phyloP scores from a whole-genome alignment of 2,888 invertebrate species.

The Aphidoletes aphidimyza region DNA sequence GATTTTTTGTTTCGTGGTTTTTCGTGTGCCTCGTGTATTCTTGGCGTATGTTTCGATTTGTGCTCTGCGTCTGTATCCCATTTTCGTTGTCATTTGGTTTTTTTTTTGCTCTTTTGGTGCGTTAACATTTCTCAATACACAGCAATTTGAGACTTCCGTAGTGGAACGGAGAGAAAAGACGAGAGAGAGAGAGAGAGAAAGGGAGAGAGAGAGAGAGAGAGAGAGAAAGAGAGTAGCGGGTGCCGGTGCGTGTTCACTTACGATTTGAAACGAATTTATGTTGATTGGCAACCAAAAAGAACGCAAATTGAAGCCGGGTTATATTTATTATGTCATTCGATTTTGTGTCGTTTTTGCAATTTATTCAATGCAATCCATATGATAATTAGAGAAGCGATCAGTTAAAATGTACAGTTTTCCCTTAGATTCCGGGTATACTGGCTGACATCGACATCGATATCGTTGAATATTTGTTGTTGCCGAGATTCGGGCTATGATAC shows the following conservation, averaged over 20 bases:
- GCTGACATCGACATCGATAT: too few species aligned
- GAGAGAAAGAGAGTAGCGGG: slow-evolving; percentile 8
- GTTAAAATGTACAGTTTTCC: too few species aligned
- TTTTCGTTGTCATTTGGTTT: not conserved
- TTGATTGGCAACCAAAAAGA: slow-evolving; percentile 33
- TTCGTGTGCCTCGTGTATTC: not conserved
- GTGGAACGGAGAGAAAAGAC: too few species aligned
- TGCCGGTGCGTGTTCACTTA: not conserved
- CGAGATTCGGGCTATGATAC: not conserved
- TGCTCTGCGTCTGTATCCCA: not conserved
- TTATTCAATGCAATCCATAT: slow-evolving; percentile 46
- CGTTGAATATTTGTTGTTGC: too few species aligned
- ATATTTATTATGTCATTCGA: slow-evolving; percentile 40
- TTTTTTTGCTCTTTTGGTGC: not conserved
- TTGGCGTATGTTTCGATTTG: not conserved
- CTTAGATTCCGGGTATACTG: too few species aligned
- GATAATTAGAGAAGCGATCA: slow-evolving; percentile 30
- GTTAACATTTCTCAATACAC: not conserved
- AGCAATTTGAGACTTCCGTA: slow-evolving; percentile 48
- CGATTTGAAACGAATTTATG: slow-evolving; percentile 21
- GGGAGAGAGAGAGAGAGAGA: too few species aligned
- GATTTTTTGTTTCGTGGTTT: not conserved
- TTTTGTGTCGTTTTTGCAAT: slow-evolving; percentile 39
- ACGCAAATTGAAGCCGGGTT: slow-evolving; percentile 2
- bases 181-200: too few species aligned